A percentile compares a stretch with the other conserved stretches of the same genome.
Evolutionary conservation across 2,797 vertebrate species (phyloP).

Genomic region (Betta splendens): DNA sequence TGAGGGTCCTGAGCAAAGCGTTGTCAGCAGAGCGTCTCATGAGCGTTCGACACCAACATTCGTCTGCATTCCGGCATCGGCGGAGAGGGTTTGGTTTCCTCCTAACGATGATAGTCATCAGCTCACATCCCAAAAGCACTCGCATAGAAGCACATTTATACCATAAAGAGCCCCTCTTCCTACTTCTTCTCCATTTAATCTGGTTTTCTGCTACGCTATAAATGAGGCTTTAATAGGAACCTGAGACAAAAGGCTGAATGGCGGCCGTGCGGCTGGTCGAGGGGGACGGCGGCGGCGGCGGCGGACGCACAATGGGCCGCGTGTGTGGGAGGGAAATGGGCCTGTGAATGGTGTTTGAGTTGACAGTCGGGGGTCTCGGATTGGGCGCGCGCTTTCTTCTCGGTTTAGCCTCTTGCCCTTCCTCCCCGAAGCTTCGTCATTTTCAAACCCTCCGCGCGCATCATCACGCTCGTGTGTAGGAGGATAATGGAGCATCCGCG

Average conservation of each 20-base stretch:
- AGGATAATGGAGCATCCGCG: slow-evolving; percentile 58
- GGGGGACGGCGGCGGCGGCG: slow-evolving; percentile 25
- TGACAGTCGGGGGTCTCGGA: slow-evolving; percentile 36
- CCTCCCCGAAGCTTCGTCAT: slow-evolving; percentile 25
- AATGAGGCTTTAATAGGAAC: neutral
- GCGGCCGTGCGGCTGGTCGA: slow-evolving; percentile 7
- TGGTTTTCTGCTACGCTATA: neutral
- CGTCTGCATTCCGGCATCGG: neutral
- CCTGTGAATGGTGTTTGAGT: slow-evolving; percentile 34
- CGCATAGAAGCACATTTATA: neutral
- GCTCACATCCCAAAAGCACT: too few relatives aligned
- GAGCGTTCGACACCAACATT: too few relatives aligned
- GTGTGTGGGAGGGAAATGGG: slow-evolving; percentile 22
- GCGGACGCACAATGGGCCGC: slow-evolving; percentile 27
- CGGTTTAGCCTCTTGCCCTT: neutral
- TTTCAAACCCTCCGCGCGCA: slow-evolving; percentile 32
- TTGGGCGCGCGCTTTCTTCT: slow-evolving; percentile 7
- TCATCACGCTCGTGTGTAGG: slow-evolving; percentile 29
- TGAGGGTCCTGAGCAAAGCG: too few relatives aligned
- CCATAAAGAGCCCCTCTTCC: too few relatives aligned
- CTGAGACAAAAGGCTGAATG: slow-evolving; percentile 18
- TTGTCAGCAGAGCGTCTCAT: too few relatives aligned
- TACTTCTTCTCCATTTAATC: neutral
- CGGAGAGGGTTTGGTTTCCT: too few relatives aligned
- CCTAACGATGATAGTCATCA: neutral